Evolutionary conservation across 2,888 invertebrate genomes (phyloP), one percentile per base, ranked within the genome.

Genomic region (Calliscelio sp.): DNA sequence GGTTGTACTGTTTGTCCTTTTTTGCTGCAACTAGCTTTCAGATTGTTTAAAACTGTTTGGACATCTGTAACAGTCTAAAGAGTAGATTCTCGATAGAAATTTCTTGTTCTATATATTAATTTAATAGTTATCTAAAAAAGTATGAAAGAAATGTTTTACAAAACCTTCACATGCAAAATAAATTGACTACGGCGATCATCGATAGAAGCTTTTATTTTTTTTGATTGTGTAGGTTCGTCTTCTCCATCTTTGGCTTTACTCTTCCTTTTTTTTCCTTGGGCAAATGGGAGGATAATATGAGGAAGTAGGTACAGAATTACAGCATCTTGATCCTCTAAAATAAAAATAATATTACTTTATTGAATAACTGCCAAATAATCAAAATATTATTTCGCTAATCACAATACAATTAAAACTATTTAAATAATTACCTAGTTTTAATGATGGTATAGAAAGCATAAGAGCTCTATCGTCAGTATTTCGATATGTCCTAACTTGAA

Each of bases 1-100:
- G 74, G 74, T 14, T 74, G 74, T 1, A 73, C n/a, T n/a, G 32
- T 73, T 49, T 61, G 51, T 28, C 28, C 28, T 22, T 49, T 73
- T 22, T 61, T 46, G 11, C 14, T 49, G 18, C 61, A 61, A 18
- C 1, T 32, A 0, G 35, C 73, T 46, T 61, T 32, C 2, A 61
- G 32, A 8, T 28, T 2, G 2, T 59, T 18, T 20, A 61, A 8
- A 28, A 24, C 8, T 3, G 35, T 49, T 10, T 14, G 5, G 2
- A 73, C 61, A 49, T 73, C 73, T 18, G 73, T 16, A 32, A 38
- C 46, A 61, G 32, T 32, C 57, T 71, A 44, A 41, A 70, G n/a
- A 55, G 32, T 25, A 63, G 18, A 22, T 20, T 59, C 16, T 51
- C 14, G n/a, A 6, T n/a, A 25, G 25, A 14, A 25, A 6, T 41